These are phyloP conservation scores for Corythoichthys intestinalis DNA, from an alignment of 2,113 vertebrate species.

Conservation along the genomic window DNA sequence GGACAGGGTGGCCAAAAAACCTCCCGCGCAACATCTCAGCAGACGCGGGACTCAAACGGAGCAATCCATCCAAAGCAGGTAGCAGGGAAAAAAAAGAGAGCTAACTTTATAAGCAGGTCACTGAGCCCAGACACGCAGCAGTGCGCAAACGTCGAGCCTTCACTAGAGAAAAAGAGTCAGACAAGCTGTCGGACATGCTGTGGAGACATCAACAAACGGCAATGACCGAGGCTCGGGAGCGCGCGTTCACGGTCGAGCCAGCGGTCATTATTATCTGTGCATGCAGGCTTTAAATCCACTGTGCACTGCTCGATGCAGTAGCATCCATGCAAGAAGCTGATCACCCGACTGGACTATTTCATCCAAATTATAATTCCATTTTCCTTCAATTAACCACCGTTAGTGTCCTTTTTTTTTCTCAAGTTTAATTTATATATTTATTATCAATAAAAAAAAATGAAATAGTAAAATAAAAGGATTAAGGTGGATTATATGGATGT, in stretches of 20 bases:
- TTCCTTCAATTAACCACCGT: neutral
- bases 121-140: conserved; percentile 13
- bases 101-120: conserved; percentile 11
- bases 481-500: too few relatives aligned
- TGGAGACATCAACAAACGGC: conserved; percentile 45
- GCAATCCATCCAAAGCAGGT: conserved; percentile 48
- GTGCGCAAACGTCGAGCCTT: conserved; percentile 28
- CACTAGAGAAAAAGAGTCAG: conserved; percentile 29
- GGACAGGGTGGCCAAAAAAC: conserved; percentile 34
- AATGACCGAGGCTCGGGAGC: conserved; percentile 51
- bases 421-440: too few relatives aligned
- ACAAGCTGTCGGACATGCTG: conserved; percentile 47
- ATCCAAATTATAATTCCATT: neutral
- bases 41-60: conserved; percentile 46
- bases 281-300: conserved; percentile 44
- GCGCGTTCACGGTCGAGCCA: conserved; percentile 64
- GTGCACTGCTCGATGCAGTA: conserved; percentile 44
- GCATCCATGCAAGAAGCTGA: conserved; percentile 21
- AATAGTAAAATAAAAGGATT: too few relatives aligned
- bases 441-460: too few relatives aligned
- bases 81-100: conserved; percentile 1
- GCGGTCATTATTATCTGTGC: conserved; percentile 54
- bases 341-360: neutral
- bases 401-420: neutral
- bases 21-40: conserved; percentile 51